These are phyloP conservation scores for Porites australiensis DNA, from an alignment of 64 coral and sea anemone species.

Conservation along the genomic window DNA sequence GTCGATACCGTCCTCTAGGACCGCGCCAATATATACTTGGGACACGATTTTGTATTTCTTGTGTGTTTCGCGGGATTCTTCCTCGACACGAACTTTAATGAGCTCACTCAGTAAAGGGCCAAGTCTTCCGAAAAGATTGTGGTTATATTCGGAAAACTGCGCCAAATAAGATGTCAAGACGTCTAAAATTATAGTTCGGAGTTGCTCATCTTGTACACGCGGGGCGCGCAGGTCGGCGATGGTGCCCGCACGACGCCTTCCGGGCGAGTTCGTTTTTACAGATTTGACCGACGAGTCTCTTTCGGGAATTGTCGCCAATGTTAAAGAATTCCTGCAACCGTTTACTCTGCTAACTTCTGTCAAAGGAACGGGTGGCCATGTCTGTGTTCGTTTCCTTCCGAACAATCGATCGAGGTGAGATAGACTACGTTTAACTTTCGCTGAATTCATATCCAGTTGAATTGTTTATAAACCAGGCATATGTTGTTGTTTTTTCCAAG, in stretches of 20 bases:
- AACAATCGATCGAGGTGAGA: slow-evolving; percentile 1
- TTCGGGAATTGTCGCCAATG: slow-evolving; percentile 55
- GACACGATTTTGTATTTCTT: slow-evolving; percentile 70
- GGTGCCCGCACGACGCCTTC: not conserved
- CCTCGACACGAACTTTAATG: slow-evolving; percentile 66
- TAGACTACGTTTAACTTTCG: not conserved
- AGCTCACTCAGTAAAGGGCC: slow-evolving; percentile 74
- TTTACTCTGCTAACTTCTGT: not conserved
- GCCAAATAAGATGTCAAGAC: slow-evolving; percentile 69
- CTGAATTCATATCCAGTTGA: slow-evolving; percentile 13
- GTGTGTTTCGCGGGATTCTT: slow-evolving; percentile 17
- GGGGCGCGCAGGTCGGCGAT: not conserved
- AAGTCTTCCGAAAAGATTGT: slow-evolving; percentile 52
- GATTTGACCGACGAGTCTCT: slow-evolving; percentile 29
- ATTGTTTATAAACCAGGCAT: not conserved
- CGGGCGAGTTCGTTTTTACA: not conserved
- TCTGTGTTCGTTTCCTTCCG: slow-evolving; percentile 31
- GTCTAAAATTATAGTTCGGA: slow-evolving; percentile 60
- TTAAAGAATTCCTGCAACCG: not conserved
- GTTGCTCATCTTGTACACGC: slow-evolving; percentile 68
- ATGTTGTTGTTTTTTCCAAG: not conserved
- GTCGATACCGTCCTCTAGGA: slow-evolving; percentile 63
- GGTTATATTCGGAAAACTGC: slow-evolving; percentile 72
- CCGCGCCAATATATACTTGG: slow-evolving; percentile 75
- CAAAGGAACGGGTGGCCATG: slow-evolving; percentile 17